phyloP scores from a whole-genome alignment of 1,140 invertebrate species.

The Camponotus floridanus region DNA sequence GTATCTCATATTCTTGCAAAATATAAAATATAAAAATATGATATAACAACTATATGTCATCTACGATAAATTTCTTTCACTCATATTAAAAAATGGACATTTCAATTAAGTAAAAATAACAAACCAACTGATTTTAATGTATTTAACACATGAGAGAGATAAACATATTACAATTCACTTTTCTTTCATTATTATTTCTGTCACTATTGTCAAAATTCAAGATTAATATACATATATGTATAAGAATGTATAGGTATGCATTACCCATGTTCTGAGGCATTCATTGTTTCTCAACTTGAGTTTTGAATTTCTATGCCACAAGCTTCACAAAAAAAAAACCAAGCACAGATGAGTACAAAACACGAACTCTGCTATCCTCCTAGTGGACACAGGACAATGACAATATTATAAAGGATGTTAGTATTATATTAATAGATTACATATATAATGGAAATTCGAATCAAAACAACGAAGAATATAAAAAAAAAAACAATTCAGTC shows the following conservation, averaged over 20 bases:
- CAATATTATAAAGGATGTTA: conserved; percentile 43
- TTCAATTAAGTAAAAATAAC: neutral
- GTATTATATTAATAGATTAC: conserved; percentile 18
- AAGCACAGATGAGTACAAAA: conserved; percentile 68
- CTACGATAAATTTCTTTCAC: neutral
- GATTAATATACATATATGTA: neutral
- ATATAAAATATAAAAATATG: neutral
- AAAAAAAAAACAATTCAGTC: neutral
- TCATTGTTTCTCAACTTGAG: conserved; percentile 87
- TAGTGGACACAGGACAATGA: conserved; percentile 66
- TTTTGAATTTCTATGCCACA: conserved; percentile 65
- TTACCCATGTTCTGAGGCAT: conserved; percentile 93
- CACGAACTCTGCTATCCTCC: conserved; percentile 66
- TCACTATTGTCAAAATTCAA: neutral
- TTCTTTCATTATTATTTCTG: neutral
- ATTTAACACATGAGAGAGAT: neutral
- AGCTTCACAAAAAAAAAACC: conserved; percentile 68
- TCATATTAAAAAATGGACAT: neutral
- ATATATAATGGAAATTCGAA: neutral
- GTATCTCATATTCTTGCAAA: neutral
- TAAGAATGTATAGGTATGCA: conserved; percentile 52
- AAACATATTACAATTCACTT: neutral
- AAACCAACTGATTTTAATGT: neutral
- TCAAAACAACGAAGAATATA: neutral
- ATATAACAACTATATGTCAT: neutral